Conservation (phyloP, 2,888 invertebrate species). For the Lasioglossum lativentre region DNA sequence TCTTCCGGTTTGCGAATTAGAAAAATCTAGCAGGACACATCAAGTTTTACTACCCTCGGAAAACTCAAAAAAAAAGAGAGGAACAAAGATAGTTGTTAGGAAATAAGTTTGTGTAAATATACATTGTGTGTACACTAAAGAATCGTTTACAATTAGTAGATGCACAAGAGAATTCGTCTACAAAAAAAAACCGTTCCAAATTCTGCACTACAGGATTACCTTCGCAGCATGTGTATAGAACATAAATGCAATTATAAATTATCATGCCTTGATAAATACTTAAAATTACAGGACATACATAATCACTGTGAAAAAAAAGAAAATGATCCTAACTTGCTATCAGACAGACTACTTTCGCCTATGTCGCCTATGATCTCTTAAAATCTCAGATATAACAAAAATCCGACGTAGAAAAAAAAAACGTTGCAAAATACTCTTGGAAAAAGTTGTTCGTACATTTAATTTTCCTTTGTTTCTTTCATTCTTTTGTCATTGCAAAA, state of each 20-base stretch:
- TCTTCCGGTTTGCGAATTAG: constrained; percentile 15
- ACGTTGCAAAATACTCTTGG: constrained; percentile 21
- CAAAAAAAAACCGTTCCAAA: constrained; percentile 3
- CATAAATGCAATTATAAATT: constrained; percentile 48
- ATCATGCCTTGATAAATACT: constrained; percentile 21
- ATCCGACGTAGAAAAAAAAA: constrained; percentile 39
- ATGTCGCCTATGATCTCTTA: background rate
- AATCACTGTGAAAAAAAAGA: constrained; percentile 7
- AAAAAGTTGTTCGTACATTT: constrained; percentile 38
- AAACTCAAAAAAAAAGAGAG: background rate
- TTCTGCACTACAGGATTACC: constrained; percentile 25
- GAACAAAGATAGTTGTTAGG: background rate
- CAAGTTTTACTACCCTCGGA: background rate
- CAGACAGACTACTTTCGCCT: background rate
- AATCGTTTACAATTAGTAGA: background rate
- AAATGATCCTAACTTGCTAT: background rate
- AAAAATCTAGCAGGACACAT: constrained; percentile 8
- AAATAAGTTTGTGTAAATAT: constrained; percentile 14
- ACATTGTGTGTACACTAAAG: background rate
- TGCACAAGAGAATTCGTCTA: background rate
- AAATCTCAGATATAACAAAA: constrained; percentile 42
- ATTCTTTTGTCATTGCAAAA: constrained; percentile 40
- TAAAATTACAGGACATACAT: constrained; percentile 39
- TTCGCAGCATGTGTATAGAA: background rate
- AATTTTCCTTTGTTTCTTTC: background rate